Conservation (phyloP, 2,113 vertebrate species). For the Ovis canadensis region DNA sequence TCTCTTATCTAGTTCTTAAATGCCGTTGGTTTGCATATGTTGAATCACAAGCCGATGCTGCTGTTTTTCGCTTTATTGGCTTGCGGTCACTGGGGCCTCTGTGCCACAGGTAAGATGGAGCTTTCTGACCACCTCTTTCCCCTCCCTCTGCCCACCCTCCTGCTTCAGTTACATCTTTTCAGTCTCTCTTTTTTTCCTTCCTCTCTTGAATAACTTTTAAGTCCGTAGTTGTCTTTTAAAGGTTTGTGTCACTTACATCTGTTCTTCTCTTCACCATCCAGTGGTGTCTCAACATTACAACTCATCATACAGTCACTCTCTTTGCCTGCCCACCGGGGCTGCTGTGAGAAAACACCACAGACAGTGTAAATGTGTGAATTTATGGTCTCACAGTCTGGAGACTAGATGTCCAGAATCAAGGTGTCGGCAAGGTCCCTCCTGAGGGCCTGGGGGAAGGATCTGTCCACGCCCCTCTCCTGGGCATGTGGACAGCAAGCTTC, state of each 20-base stretch:
- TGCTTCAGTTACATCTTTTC: not conserved
- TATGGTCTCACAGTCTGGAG: not conserved
- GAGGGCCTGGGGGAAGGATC: not conserved
- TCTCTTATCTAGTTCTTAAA: not conserved
- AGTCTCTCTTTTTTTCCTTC: not conserved
- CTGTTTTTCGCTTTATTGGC: not conserved
- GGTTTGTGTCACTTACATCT: not conserved
- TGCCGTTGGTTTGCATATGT: not conserved
- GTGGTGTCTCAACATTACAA: not conserved
- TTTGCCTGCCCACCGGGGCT: not conserved
- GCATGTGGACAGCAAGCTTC: not conserved
- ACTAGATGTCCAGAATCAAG: not conserved
- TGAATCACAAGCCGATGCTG: not conserved
- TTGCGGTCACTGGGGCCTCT: not conserved
- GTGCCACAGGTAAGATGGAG: not conserved
- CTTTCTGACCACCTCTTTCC: not conserved
- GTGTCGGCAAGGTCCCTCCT: not conserved
- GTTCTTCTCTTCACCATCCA: not conserved
- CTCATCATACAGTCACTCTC: not conserved
- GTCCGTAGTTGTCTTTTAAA: not conserved
- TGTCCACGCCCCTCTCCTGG: not conserved
- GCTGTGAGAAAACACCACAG: not conserved
- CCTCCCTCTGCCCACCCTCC: not conserved
- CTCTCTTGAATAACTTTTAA: not conserved
- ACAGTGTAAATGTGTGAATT: not conserved